Base-by-base conservation (phyloP, 2,888 invertebrate species). In the Lithophane semibrunnea region DNA sequence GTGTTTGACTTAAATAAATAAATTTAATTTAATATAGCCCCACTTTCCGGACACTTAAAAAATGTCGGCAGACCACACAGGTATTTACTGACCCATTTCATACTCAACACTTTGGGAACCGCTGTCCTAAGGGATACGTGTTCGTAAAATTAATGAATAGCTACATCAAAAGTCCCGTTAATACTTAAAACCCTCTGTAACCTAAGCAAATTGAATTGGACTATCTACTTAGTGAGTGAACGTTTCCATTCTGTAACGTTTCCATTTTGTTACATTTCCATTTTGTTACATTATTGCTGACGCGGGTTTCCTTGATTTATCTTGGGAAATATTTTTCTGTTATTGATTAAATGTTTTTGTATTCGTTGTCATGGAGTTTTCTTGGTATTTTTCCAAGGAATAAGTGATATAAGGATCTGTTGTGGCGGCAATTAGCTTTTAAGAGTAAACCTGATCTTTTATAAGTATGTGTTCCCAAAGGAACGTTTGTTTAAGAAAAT, bases 151-250 rank as follows among this genome's bases (percentile, higher is more conserved):
- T 89, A 91, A 92, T 91, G 90, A 90, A 90, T 80, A 83, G 85
- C 79, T 74, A 87, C 85, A 86, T 86, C 83, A 82, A 83, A 87
- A 87, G 85, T 86, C 85, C 81, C 66, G 80, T 83, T 88, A 89
- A 88, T 88, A 82, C 87, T 85, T 73, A 75, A 85, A 87, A 85
- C 86, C 83, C 85, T 80, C 77, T 82, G 86, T 89, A 86, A 88
- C 89, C 83, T 85, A 85, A 87, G 81, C 84, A 91, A 91, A 91
- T 91, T 91, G 89, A 90, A 90, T 91, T 87, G 83, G 81, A 87
- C 86, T 82, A 86, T 75, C 71, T 82, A 86, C 85, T 82, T 71
- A 79, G 67, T n/a, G 68, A 56, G 69, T 64, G 61, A 79, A 77
- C 49, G 63, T 76, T 82, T 75, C 76, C 37, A 47, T 54, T 71